Base-by-base conservation (phyloP, 2,113 vertebrate genomes). In the Panthera tigris region DNA sequence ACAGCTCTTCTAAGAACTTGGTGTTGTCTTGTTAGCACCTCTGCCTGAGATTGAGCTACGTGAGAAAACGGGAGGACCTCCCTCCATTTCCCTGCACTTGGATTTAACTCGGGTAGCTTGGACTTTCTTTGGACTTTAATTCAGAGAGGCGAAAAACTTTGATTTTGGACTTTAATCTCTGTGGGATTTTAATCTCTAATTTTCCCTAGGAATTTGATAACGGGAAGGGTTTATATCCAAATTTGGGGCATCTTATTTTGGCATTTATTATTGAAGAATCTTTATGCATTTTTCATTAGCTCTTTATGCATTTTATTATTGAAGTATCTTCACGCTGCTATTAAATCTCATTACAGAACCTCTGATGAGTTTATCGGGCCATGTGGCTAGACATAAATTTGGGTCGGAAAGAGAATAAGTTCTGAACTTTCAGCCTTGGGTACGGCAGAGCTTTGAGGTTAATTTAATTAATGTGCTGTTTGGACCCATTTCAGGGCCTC, bases 241-340 rank as follows among this genome's bases (percentile, higher is more conserved):
- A 97, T 97, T 94, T 84, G 94, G 90, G 80, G 80, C 95, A 92
- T 96, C 96, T 89, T 95, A 88, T 97, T 98, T 97, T 92, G 97
- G 84, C 94, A 97, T 95, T 97, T 97, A 98, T 97, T 97, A 97
- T 95, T 97, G 78, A 98, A 97, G 97, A 96, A 88, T 92, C 79
- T 89, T 87, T 82, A 96, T 97, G 87, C 90, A 97, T 97, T 95
- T 98, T 98, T 94, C 88, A 97, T 97, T 90, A 97, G 94, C 80
- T 94, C 91, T 97, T 94, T 95, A 97, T 85, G 93, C 94, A 93
- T 91, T 94, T 98, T 97, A 95, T 96, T 97, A 98, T 92, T 97
- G 95, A 98, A 97, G 88, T 96, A 96, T 96, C 91, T 97, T 97
- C 94, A 97, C 1, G 61, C 94, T 97, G 66, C 91, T 97, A 91